Base-by-base conservation (phyloP, 2,113 vertebrate species). In the Calypte anna region DNA sequence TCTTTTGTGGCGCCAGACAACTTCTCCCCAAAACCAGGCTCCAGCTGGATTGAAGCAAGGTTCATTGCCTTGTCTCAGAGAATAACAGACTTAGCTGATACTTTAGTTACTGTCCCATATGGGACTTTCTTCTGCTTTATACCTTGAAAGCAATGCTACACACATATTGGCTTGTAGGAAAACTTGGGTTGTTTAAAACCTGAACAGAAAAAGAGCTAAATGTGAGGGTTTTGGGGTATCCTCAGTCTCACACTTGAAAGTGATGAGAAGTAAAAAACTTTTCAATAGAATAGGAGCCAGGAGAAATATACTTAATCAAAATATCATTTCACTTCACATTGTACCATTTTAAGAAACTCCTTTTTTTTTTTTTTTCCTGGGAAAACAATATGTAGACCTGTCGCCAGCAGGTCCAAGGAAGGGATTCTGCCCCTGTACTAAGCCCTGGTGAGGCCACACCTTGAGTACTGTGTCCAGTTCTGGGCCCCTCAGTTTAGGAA, bases 1-100 rank as follows among this genome's bases (percentile, higher is more conserved):
- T 96, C 57, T 94, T 93, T 72, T 73, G 92, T 96, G 98, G 98
- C 95, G 96, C 97, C 98, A 98, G 97, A 97, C 94, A 76, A 74
- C 77, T 95, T 94, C 87, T 94, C 89, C 75, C 85, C 44, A 54
- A 77, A 77, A 36, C 6, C 36, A 81, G 87, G 63, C 88, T 91
- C 40, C 6, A 8, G 25, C n/a, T 86, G 67, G 80, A 93, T 1
- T 78, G 76, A 88, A 86, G 81, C 62, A 50, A 66, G 28, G 44
- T 51, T 84, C 40, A 59, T 62, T 90, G 77, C 27, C 25, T 51
- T 12, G 3, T 30, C 48, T 88, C 62, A 62, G 64, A 31, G 77
- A 91, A 84, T 88, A 97, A 96, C 28, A 50, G 92, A 94, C 87
- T 97, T 77, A 92, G 90, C 70, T 82, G 18, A 62, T 61, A 50